Evolutionary conservation across 2,797 vertebrate species (phyloP).

Genomic region (Coregonus sp.): DNA sequence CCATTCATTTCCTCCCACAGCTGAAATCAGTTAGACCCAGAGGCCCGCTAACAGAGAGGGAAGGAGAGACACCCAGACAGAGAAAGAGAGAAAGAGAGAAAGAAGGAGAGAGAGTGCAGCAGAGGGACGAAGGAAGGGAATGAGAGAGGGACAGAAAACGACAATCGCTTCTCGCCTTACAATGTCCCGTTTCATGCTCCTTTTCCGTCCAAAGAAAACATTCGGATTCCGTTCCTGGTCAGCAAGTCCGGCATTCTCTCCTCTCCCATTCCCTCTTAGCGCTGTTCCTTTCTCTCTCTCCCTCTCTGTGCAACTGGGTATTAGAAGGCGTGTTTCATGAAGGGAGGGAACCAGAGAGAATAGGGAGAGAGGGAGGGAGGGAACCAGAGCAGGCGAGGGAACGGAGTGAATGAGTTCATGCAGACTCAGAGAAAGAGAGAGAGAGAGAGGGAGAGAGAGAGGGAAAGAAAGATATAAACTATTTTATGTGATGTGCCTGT

Average conservation of each 20-base stretch:
- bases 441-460: neutral
- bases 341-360: conserved; percentile 53
- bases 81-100: conserved; percentile 40
- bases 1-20: conserved; percentile 76
- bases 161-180: conserved; percentile 63
- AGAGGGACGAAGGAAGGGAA: conserved; percentile 30
- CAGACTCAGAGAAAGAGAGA: conserved; percentile 31
- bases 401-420: conserved; percentile 52
- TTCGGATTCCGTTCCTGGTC: conserved; percentile 67
- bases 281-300: conserved; percentile 44
- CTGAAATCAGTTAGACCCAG: conserved; percentile 71
- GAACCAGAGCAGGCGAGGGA: conserved; percentile 6
- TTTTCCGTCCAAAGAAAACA: conserved; percentile 52
- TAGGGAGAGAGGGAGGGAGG: conserved; percentile 12
- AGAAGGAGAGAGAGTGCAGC: conserved; percentile 31
- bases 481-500: conserved; percentile 41
- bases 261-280: conserved; percentile 30
- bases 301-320: conserved; percentile 83
- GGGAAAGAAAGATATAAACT: conserved; percentile 39
- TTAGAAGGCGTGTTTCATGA: conserved; percentile 73
- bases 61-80: conserved; percentile 43
- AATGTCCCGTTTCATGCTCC: conserved; percentile 63
- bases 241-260: conserved; percentile 68
- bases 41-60: conserved; percentile 58
- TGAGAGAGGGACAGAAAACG: conserved; percentile 50